These are phyloP conservation scores for Lutjanus argentimaculatus DNA, from an alignment of 2,797 vertebrate species.

Conservation along the genomic window DNA sequence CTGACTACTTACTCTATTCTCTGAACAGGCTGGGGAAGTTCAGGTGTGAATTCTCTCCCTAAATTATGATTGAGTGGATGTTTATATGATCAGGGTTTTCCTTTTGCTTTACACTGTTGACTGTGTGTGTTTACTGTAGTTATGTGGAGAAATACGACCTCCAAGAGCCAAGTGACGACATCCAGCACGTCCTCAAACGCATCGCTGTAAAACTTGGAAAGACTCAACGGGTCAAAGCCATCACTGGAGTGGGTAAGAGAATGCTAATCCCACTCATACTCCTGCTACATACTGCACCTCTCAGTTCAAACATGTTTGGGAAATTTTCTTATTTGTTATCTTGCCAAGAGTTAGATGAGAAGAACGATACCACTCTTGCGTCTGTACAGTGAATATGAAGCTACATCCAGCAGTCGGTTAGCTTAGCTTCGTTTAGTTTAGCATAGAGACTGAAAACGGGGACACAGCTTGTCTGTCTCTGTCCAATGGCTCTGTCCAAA, in stretches of 20 bases:
- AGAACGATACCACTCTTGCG: background rate
- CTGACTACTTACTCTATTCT: conserved; percentile 93
- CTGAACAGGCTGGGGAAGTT: conserved; percentile 91
- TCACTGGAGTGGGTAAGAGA: conserved; percentile 93
- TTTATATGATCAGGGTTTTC: background rate
- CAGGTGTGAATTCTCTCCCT: conserved; percentile 75
- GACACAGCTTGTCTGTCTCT: no score
- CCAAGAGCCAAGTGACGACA: conserved; percentile 84
- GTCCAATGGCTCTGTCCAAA: no score
- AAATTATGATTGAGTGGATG: background rate
- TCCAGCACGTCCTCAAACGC: conserved; percentile 87
- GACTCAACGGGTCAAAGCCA: conserved; percentile 90
- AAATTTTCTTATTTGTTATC: no score
- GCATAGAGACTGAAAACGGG: no score
- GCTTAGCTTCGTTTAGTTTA: no score
- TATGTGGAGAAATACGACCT: conserved; percentile 91
- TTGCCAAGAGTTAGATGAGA: no score
- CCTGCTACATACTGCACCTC: no score
- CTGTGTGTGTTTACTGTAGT: conserved; percentile 74
- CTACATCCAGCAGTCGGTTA: background rate
- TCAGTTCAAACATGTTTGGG: no score
- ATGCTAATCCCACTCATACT: no score
- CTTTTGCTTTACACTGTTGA: background rate
- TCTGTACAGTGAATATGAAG: background rate
- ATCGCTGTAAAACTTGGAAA: conserved; percentile 90